Evolutionary conservation across 2,113 vertebrate genomes (phyloP).

Genomic region (Struthio camelus): DNA sequence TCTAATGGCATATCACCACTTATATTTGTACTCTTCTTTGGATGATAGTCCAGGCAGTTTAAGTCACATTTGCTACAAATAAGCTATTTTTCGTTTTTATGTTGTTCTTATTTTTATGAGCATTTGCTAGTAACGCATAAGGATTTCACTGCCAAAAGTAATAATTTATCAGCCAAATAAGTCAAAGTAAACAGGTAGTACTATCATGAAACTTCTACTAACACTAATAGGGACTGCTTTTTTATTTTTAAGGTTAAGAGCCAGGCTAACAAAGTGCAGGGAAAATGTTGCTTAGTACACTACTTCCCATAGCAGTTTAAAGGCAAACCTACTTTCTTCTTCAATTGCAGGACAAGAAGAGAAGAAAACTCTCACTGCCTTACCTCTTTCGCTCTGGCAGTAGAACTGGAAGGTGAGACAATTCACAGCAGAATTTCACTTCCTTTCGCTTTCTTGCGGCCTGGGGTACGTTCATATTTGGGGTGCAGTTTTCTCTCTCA

Average conservation of each 20-base stretch:
- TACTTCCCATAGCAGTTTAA: not conserved
- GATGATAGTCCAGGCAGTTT: not conserved
- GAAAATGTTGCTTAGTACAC: not conserved
- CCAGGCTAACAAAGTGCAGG: not conserved
- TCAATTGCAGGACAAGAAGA: not conserved
- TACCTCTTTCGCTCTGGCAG: not conserved
- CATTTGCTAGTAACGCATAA: not conserved
- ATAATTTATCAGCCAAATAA: not conserved
- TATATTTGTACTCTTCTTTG: not conserved
- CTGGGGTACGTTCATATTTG: not conserved
- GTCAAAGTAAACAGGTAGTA: not conserved
- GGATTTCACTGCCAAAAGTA: not conserved
- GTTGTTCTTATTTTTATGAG: not conserved
- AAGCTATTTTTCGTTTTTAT: not conserved
- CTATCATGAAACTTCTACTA: not conserved
- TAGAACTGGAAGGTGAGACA: not conserved
- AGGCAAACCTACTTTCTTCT: not conserved
- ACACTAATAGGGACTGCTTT: not conserved
- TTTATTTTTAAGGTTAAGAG: not conserved
- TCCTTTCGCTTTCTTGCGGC: not conserved
- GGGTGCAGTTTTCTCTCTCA: not conserved
- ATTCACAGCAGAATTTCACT: not conserved
- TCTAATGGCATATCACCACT: not conserved
- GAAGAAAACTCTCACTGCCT: not conserved
- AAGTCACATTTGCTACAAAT: not conserved